Evolutionary conservation across 2,113 vertebrate genomes (phyloP).

Genomic region (Notarius quadriscutis): DNA sequence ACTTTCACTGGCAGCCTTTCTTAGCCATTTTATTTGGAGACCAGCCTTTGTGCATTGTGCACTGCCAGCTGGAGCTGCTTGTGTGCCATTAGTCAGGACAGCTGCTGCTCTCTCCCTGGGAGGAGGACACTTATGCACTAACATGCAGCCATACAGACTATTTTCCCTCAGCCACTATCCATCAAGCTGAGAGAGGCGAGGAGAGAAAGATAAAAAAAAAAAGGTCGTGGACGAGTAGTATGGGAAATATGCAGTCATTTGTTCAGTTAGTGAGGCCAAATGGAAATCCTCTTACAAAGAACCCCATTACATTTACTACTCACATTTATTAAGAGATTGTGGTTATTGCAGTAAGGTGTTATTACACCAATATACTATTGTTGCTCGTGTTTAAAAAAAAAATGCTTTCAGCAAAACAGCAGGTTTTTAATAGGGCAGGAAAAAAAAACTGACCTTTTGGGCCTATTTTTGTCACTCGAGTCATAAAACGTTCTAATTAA

Average conservation of each 20-base stretch:
- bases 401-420: background rate
- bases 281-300: background rate
- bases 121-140: slow-evolving; percentile 33
- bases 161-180: slow-evolving; percentile 32
- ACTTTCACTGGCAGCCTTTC: slow-evolving; percentile 28
- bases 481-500: background rate
- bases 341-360: background rate
- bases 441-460: background rate
- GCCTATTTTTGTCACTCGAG: background rate
- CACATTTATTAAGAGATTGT: slow-evolving; percentile 7
- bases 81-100: slow-evolving; percentile 44
- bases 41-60: slow-evolving; percentile 37
- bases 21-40: slow-evolving; percentile 28
- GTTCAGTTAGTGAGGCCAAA: slow-evolving; percentile 11
- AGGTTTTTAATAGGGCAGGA: background rate
- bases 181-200: slow-evolving; percentile 30
- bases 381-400: background rate
- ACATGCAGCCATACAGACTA: slow-evolving; percentile 32
- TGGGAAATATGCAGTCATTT: slow-evolving; percentile 25
- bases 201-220: slow-evolving; percentile 15
- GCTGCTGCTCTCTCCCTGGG: slow-evolving; percentile 34
- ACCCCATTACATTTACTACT: background rate
- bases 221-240: slow-evolving; percentile 16
- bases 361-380: background rate
- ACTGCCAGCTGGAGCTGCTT: slow-evolving; percentile 43